Evolutionary conservation across 2,797 vertebrate species (phyloP).

Genomic region (Linurgus olivaceus): DNA sequence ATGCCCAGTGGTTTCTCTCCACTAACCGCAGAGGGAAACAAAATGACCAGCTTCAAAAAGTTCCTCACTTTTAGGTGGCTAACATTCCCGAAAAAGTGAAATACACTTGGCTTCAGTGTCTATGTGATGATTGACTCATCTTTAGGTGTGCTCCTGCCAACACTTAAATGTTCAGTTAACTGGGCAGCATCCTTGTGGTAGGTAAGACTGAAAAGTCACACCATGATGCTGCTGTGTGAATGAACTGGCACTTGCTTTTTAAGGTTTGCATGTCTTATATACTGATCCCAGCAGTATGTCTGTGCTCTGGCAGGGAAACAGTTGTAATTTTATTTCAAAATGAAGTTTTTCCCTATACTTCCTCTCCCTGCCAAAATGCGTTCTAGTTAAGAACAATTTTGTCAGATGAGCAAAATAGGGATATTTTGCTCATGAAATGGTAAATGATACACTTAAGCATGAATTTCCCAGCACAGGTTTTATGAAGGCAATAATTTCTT

Average conservation of each 20-base stretch:
- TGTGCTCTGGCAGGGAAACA: background rate
- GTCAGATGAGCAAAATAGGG: background rate
- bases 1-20: background rate
- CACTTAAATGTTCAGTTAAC: background rate
- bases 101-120: background rate
- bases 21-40: background rate
- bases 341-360: background rate
- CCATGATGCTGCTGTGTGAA: background rate
- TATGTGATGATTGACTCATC: background rate
- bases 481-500: background rate
- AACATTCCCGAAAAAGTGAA: background rate
- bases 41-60: background rate
- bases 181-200: fast-evolving
- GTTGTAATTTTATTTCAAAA: background rate
- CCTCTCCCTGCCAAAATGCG: background rate
- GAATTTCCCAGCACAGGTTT: background rate
- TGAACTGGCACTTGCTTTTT: background rate
- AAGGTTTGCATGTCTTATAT: background rate
- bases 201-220: background rate
- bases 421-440: background rate
- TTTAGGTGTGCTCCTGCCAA: background rate
- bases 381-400: background rate
- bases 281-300: background rate
- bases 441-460: background rate
- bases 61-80: background rate